A percentile compares a stretch with the other conserved stretches of the same genome.
These are phyloP conservation scores for Antheraea assamensis DNA, from an alignment of 2,888 invertebrate species.

Conservation along the genomic window DNA sequence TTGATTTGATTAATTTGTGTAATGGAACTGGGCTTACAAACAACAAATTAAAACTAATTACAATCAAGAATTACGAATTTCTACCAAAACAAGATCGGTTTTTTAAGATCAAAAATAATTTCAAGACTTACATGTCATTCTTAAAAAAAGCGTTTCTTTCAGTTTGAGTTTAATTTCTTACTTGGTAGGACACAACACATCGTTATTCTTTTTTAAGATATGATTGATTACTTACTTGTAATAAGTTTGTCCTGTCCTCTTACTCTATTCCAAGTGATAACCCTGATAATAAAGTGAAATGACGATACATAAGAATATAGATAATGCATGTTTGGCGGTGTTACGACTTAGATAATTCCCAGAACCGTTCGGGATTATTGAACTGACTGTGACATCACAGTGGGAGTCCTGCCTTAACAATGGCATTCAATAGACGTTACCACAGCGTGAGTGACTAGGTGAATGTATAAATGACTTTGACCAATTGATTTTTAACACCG, in stretches of 20 bases:
- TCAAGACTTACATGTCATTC: too few species aligned
- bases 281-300: slow-evolving; percentile 2
- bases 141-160: background rate
- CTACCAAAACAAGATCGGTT: too few species aligned
- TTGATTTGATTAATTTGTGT: background rate
- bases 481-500: slow-evolving; percentile 75
- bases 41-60: background rate
- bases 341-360: slow-evolving; percentile 13
- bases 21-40: background rate
- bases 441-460: slow-evolving; percentile 49
- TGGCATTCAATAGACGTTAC: slow-evolving; percentile 61
- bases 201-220: background rate
- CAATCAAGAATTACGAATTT: background rate
- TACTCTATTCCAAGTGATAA: background rate
- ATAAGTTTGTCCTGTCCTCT: background rate
- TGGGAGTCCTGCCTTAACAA: slow-evolving; percentile 65
- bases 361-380: slow-evolving; percentile 23
- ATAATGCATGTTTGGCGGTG: slow-evolving; percentile 16
- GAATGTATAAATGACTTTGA: slow-evolving; percentile 73
- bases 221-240: background rate
- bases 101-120: too few species aligned
- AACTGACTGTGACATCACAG: slow-evolving; percentile 63
- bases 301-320: slow-evolving; percentile 3
- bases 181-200: background rate
- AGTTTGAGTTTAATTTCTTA: too few species aligned